Conservation (phyloP, 2,113 vertebrate genomes). For the Gallinago media region DNA sequence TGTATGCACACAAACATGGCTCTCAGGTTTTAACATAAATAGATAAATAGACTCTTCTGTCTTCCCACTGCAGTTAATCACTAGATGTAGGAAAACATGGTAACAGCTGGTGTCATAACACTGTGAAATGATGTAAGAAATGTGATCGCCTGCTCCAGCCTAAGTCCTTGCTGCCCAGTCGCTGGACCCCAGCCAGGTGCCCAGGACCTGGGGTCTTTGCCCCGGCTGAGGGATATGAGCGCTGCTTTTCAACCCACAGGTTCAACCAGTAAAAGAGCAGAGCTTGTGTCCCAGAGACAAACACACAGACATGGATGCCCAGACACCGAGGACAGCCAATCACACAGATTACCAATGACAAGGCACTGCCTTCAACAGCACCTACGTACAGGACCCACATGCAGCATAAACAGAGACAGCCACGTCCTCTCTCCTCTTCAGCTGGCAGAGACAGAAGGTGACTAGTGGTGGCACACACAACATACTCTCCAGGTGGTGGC, state of each 20-base stretch:
- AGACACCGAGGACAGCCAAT: background rate
- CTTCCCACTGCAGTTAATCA: background rate
- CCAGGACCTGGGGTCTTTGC: background rate
- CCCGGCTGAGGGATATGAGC: background rate
- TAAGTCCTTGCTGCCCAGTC: background rate
- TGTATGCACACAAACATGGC: accelerated
- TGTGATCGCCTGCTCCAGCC: background rate
- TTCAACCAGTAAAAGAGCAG: background rate
- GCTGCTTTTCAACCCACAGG: background rate
- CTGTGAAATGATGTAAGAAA: background rate
- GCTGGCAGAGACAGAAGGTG: background rate
- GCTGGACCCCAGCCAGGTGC: background rate
- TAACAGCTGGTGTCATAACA: background rate
- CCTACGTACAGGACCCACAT: background rate
- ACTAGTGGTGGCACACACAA: background rate
- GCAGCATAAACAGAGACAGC: background rate
- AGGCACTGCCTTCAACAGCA: background rate
- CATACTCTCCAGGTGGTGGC: background rate
- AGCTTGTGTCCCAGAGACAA: background rate
- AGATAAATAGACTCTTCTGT: background rate
- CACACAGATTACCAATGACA: background rate
- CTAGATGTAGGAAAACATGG: background rate
- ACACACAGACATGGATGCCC: background rate
- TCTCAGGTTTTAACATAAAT: background rate
- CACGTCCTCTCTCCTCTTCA: background rate